Base-by-base conservation (phyloP, 2,113 vertebrate genomes). In the human (Homo sapiens) region DNA sequence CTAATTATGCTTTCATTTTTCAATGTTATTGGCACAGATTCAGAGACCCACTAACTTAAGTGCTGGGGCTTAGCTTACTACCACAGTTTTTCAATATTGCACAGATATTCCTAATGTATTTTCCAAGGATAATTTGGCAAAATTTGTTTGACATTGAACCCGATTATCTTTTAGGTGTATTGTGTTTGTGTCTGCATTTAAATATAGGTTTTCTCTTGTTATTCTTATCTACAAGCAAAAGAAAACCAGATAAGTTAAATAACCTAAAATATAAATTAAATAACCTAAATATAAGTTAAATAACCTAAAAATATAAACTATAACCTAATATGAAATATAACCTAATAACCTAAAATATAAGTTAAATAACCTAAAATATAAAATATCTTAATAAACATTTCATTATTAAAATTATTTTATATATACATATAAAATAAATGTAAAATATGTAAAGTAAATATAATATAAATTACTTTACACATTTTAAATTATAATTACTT, bases 1-100 rank as follows among this genome's bases (percentile, higher is more conserved):
- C 55, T 85, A 92, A 97, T 96, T 97, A 82, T 86, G 20, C 52
- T 93, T 83, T 75, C 81, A 70, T 80, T 89, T 93, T 88, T 86
- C 43, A 79, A 81, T 92, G 80, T 64, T 91, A 95, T 93, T 84
- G 70, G 13, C 52, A 96, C 50, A 94, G 32, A 70, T 97, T 96
- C 1, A 96, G 89, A 92, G 59, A 50, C 12, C n/a, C 90, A 35
- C 1, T 3, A 97, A 70, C 14, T 59, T 9, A 76, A 93, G 9
- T 48, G 52, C 57, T 76, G 18, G 20, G 52, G 75, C 88, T 87
- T 86, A 93, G 64, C 0, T 84, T 96, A 81, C 9, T 87, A 38
- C 20, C 79, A 87, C 6, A 48, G 3, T 79, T 89, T 89, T 35
- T 55, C 13, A 92, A 22, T 32, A 85, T 45, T 72, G 64, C 8